Conservation (phyloP, 2,888 invertebrate genomes). For the Noctua pronuba region DNA sequence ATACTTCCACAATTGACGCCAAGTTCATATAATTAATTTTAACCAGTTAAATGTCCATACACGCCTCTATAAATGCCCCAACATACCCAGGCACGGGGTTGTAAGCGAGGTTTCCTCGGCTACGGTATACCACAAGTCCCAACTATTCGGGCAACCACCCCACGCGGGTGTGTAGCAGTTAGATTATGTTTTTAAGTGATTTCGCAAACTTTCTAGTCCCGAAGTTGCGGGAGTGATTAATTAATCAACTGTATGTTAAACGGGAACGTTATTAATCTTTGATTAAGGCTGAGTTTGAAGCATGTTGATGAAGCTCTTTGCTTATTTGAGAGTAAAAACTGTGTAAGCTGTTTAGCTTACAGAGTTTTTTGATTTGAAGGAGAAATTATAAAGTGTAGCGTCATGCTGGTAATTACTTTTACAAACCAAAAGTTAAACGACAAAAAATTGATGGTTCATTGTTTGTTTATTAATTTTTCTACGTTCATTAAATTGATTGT, state of each 20-base stretch:
- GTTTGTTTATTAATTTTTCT: background rate
- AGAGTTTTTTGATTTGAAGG: conserved; percentile 11
- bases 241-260: conserved; percentile 57
- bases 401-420: conserved; percentile 13
- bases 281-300: conserved; percentile 42
- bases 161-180: conserved; percentile 51
- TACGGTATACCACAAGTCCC: conserved; percentile 46
- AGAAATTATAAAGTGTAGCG: conserved; percentile 22
- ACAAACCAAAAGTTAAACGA: background rate
- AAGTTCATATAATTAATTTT: conserved; percentile 42
- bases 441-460: background rate
- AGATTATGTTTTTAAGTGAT: conserved; percentile 63
- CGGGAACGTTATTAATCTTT: conserved; percentile 50
- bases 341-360: conserved; percentile 1
- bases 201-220: conserved; percentile 52
- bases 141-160: conserved; percentile 55
- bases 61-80: conserved; percentile 27
- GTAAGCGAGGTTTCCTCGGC: conserved; percentile 27
- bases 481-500: background rate
- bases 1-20: conserved; percentile 14
- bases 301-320: conserved; percentile 20
- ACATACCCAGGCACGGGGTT: conserved; percentile 24
- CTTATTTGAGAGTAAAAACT: conserved; percentile 12
- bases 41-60: conserved; percentile 41
- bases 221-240: conserved; percentile 49